Percentiles rank a stretch among this genome's conserved stretches.
Conservation (phyloP, 2,888 invertebrate genomes). For the Abrostola triplasia region DNA sequence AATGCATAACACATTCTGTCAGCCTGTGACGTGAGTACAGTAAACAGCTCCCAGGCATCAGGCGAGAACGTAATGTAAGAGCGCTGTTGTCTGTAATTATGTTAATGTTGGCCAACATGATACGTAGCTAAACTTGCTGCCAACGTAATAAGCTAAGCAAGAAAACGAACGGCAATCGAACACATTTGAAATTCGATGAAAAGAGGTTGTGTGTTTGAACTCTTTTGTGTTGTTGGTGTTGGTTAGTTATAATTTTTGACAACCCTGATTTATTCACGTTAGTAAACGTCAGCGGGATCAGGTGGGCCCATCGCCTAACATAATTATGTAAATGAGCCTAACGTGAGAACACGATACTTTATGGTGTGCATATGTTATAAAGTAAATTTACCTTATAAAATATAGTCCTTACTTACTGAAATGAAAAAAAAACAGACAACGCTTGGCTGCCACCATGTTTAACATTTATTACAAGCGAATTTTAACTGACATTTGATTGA, state of each 20-base stretch:
- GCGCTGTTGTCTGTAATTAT: conserved; percentile 50
- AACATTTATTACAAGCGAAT: too few relatives aligned
- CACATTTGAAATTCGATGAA: too few relatives aligned
- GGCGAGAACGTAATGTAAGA: conserved; percentile 5
- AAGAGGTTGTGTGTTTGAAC: background rate
- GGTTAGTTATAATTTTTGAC: background rate
- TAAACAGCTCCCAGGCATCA: conserved; percentile 74
- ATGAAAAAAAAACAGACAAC: conserved; percentile 27
- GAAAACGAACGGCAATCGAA: too few relatives aligned
- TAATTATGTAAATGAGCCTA: conserved; percentile 61
- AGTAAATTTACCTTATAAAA: conserved; percentile 27
- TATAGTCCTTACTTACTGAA: conserved; percentile 29
- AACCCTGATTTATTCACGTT: background rate
- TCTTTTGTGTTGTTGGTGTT: background rate
- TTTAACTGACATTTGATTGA: too few relatives aligned
- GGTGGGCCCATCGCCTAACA: conserved; percentile 56
- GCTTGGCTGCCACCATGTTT: background rate
- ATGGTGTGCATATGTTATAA: conserved; percentile 14
- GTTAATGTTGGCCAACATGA: conserved; percentile 14
- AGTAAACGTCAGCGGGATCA: background rate
- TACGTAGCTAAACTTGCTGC: conserved; percentile 1
- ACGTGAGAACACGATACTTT: conserved; percentile 55
- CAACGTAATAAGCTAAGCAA: background rate
- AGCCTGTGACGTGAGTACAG: conserved; percentile 47
- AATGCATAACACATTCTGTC: conserved; percentile 21